phyloP scores from a whole-genome alignment of 2,888 invertebrate genomes.

The Drosophila anomalata region DNA sequence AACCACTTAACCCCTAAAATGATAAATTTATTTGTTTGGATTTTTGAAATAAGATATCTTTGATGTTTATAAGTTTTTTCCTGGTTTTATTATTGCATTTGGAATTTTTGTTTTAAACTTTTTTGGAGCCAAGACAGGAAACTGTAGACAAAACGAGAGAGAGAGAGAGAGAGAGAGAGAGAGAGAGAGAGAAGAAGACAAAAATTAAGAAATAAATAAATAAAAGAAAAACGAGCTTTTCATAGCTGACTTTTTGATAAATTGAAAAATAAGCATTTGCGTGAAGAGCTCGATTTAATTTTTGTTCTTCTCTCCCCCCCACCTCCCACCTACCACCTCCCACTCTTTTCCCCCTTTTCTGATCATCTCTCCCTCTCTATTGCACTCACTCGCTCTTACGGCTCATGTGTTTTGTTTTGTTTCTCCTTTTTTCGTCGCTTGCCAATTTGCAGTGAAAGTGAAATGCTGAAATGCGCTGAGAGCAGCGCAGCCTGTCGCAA shows the following conservation, averaged over 20 bases:
- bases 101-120: neutral
- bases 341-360: neutral
- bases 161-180: too few relatives aligned
- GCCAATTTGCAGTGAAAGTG: conserved; percentile 69
- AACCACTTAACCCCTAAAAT: neutral
- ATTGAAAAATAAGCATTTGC: conserved; percentile 1
- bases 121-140: neutral
- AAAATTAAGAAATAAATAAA: neutral
- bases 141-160: neutral
- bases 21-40: neutral
- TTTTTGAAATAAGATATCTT: conserved; percentile 1
- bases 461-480: conserved; percentile 42
- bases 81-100: too few relatives aligned
- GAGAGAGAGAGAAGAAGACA: neutral
- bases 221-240: conserved; percentile 1
- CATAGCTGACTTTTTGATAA: neutral
- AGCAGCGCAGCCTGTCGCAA: conserved; percentile 23
- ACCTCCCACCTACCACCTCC: neutral
- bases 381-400: conserved; percentile 1
- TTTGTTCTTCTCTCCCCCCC: neutral
- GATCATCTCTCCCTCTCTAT: neutral
- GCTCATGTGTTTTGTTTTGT: conserved; percentile 18
- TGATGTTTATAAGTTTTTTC: neutral
- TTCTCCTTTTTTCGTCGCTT: conserved; percentile 33
- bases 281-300: neutral